phyloP scores from a whole-genome alignment of 2,113 vertebrate species.

The Pachypanchax playfairii region DNA sequence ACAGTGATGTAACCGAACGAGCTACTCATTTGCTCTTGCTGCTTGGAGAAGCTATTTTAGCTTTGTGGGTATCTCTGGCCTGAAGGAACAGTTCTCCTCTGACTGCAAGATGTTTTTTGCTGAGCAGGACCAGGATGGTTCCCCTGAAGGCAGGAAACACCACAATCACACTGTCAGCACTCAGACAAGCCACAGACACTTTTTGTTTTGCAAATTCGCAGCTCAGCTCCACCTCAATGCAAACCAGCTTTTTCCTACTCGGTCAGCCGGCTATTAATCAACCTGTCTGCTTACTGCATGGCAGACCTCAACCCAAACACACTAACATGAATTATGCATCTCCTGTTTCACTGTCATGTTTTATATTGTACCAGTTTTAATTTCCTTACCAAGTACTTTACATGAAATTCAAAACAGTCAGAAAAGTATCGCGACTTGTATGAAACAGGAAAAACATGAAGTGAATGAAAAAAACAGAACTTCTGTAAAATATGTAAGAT shows the following conservation, averaged over 20 bases:
- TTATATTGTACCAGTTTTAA: neutral
- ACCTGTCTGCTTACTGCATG: neutral
- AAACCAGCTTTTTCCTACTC: slow-evolving; percentile 53
- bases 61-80: slow-evolving; percentile 16
- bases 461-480: no score
- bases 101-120: slow-evolving; percentile 40
- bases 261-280: slow-evolving; percentile 24
- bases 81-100: slow-evolving; percentile 28
- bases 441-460: no score
- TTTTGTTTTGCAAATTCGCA: slow-evolving; percentile 74
- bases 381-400: no score
- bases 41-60: slow-evolving; percentile 4
- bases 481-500: no score
- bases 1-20: neutral
- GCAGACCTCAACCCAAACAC: slow-evolving; percentile 6
- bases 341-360: neutral
- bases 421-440: no score
- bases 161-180: slow-evolving; percentile 47
- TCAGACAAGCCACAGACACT: slow-evolving; percentile 8
- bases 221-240: slow-evolving; percentile 50
- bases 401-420: no score
- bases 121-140: slow-evolving; percentile 48
- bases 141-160: slow-evolving; percentile 36
- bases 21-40: slow-evolving; percentile 10
- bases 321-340: neutral